A percentile compares a stretch with the other conserved stretches of the same genome.
phyloP scores from a whole-genome alignment of 2,113 vertebrate genomes.

The Dolichotis patagonum region DNA sequence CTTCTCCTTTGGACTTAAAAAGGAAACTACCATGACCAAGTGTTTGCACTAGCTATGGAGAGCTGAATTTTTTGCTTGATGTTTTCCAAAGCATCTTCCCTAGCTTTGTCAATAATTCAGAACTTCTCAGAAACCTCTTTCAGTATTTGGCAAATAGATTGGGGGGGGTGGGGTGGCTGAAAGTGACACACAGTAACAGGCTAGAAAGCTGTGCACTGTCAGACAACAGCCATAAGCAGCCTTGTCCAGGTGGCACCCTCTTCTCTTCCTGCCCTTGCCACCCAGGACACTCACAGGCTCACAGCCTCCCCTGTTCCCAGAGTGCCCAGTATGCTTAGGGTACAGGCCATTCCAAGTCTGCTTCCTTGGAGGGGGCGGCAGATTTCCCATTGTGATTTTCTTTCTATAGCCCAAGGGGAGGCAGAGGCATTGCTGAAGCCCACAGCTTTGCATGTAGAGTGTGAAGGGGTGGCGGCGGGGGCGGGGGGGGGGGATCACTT shows the following conservation, averaged over 20 bases:
- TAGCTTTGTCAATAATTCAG: slow-evolving; percentile 71
- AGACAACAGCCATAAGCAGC: slow-evolving; percentile 54
- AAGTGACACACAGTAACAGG: neutral
- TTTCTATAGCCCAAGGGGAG: slow-evolving; percentile 26
- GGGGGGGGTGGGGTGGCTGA: slow-evolving; percentile 34
- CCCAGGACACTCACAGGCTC: neutral
- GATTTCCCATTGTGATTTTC: slow-evolving; percentile 63
- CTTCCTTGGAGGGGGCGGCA: slow-evolving; percentile 65
- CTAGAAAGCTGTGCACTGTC: slow-evolving; percentile 27
- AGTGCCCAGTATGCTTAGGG: slow-evolving; percentile 63
- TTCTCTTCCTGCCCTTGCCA: neutral
- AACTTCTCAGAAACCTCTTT: slow-evolving; percentile 63
- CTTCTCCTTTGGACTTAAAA: slow-evolving; percentile 26
- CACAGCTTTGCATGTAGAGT: neutral
- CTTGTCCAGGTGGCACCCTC: slow-evolving; percentile 36
- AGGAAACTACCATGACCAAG: slow-evolving; percentile 56
- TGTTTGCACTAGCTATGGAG: slow-evolving; percentile 13
- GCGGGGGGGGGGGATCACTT: neutral
- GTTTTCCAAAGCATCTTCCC: slow-evolving; percentile 61
- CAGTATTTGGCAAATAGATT: slow-evolving; percentile 61
- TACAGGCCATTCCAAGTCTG: slow-evolving; percentile 58
- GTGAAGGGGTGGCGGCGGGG: too few species aligned
- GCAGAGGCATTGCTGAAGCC: neutral
- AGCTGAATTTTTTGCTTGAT: slow-evolving; percentile 66
- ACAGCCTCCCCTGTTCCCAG: neutral